These are phyloP conservation scores for Caenorhabditis sp. DNA, from an alignment of 2,888 invertebrate species.

Conservation along the genomic window DNA sequence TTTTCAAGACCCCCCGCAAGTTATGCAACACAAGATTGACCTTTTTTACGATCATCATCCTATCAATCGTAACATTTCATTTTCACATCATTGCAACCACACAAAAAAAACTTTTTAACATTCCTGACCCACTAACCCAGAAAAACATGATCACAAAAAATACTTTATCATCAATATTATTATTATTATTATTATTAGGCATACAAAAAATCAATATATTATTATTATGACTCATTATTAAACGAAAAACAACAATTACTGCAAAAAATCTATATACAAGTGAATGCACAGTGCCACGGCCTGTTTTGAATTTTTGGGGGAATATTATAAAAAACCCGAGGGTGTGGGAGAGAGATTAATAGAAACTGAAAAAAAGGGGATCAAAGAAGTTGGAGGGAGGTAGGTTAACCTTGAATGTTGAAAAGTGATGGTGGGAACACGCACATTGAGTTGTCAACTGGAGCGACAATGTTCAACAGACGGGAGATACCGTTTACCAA, in stretches of 20 bases:
- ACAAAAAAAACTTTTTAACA: background rate
- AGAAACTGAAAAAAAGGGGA: slow-evolving; percentile 9
- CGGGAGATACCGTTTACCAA: slow-evolving; percentile 69
- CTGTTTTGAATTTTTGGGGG: slow-evolving; percentile 19
- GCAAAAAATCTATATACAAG: slow-evolving; percentile 32
- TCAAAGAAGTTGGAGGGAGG: too few species aligned
- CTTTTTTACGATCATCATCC: background rate
- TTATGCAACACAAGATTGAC: background rate
- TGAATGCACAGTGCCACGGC: slow-evolving; percentile 50
- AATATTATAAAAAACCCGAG: background rate
- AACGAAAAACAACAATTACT: background rate
- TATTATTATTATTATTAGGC: too few species aligned
- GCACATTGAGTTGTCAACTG: slow-evolving; percentile 70
- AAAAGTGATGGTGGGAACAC: slow-evolving; percentile 71
- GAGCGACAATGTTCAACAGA: slow-evolving; percentile 68
- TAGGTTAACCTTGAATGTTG: slow-evolving; percentile 58
- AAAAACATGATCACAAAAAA: background rate
- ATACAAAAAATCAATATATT: background rate
- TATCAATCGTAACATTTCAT: background rate
- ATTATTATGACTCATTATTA: background rate
- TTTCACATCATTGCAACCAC: background rate
- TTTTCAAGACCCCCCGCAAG: too few species aligned
- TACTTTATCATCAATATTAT: background rate
- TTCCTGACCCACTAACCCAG: background rate
- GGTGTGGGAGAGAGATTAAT: slow-evolving; percentile 9